Evolutionary conservation across 2,888 invertebrate species (phyloP).

Genomic region (Melinaea menophilus): DNA sequence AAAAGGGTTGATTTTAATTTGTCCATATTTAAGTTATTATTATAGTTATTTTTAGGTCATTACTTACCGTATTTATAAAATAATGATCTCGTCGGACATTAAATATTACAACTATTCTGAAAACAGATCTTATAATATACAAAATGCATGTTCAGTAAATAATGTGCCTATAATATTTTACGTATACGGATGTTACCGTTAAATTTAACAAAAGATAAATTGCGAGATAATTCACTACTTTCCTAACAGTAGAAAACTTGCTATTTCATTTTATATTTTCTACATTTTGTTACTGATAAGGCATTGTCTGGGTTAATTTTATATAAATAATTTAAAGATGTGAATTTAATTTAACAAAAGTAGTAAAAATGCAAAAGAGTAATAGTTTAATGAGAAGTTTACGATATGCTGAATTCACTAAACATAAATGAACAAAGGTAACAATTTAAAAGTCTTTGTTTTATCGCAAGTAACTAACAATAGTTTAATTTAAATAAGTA

Average conservation of each 20-base stretch:
- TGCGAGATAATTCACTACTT: conserved; percentile 2
- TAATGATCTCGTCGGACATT: background rate
- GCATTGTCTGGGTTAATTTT: too few species aligned
- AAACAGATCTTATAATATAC: background rate
- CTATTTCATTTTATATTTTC: conserved; percentile 1
- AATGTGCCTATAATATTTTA: background rate
- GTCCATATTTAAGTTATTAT: too few species aligned
- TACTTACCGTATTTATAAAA: background rate
- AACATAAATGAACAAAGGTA: background rate
- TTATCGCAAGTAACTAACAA: conserved; percentile 16
- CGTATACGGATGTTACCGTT: conserved; percentile 3
- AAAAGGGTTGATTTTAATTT: too few species aligned
- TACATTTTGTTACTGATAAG: background rate
- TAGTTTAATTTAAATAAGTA: conserved; percentile 11
- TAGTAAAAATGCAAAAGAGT: background rate
- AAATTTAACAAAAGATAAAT: conserved; percentile 1
- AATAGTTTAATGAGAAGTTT: background rate
- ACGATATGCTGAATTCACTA: background rate
- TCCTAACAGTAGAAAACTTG: conserved; percentile 2
- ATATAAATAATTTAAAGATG: background rate
- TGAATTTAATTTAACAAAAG: background rate
- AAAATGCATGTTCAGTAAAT: background rate
- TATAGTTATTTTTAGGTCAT: background rate
- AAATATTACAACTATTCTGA: background rate
- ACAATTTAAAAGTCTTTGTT: conserved; percentile 4